Evolutionary conservation across 2,797 vertebrate genomes (phyloP), one percentile per base, ranked within the genome.

Genomic region (Enteromius anoplus): DNA sequence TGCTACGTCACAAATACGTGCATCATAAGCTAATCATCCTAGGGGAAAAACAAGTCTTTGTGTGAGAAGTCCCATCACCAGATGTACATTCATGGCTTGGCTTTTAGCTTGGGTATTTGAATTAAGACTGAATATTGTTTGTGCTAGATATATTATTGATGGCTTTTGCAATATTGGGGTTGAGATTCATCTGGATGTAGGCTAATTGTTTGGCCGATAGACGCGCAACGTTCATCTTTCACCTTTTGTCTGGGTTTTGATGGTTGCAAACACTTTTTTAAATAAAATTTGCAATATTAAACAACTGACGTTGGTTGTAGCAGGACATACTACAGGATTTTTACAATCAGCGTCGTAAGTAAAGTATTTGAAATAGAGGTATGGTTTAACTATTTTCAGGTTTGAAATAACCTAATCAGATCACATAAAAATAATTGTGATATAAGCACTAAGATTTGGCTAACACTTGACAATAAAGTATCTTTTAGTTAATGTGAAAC

Each of bases 21-120:
- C 37, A 34, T 47, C 47, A 45, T 12, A n/a, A 26, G n/a, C 77
- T 49, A 79, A 78, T 55, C 75, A 45, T 65, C 10, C 1, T 37
- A 51, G 70, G 69, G 14, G 76, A 68, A 76, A 78, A 86, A 88
- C 87, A 90, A 55, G 58, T 76, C 81, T 84, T 86, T 87, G 84
- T 85, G 75, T 69, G 17, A 77, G 72, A 88, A 91, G 70, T 88
- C 86, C 66, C 87, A 21, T 84, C 89, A 90, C 89, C 94, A 94
- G 93, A 94, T 94, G 94, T 93, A 89, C 66, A 53, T 65, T 37
- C 62, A 70, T 75, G 88, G 94, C 94, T 94, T 94, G 94, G 93
- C 87, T 91, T 95, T 89, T 89, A 89, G 93, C 93, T 92, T 95
- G 91, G 94, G 90, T 89, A 89, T 91, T 92, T 78, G 90, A 92